These are phyloP conservation scores for Pseudochaenichthys georgianus DNA, from an alignment of 2,797 vertebrate species.

Conservation along the genomic window DNA sequence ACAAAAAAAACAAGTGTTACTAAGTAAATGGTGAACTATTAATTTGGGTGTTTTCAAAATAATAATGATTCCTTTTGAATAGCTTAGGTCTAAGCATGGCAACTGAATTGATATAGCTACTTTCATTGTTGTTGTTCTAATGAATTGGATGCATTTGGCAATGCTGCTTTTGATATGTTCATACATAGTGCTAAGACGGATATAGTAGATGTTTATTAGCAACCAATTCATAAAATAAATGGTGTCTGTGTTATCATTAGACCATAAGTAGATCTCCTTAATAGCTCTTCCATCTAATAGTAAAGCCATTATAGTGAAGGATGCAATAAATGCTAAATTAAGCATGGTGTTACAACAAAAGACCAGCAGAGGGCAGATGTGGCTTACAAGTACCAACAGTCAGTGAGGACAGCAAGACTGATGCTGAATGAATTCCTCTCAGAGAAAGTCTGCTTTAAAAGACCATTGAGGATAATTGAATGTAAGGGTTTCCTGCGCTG, in stretches of 20 bases:
- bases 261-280: not conserved
- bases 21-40: not conserved
- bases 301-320: not conserved
- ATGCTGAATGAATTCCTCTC: not conserved
- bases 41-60: not conserved
- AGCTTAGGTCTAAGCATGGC: accelerated
- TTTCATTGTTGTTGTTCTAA: not conserved
- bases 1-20: not conserved
- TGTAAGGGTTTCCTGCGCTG: not conserved
- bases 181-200: not conserved
- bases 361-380: constrained; percentile 71
- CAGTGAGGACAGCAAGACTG: not conserved
- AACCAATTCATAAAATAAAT: not conserved
- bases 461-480: not conserved
- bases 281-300: not conserved
- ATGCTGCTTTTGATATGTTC: not conserved
- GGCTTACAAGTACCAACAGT: constrained; percentile 27
- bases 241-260: not conserved
- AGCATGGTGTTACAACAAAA: not conserved
- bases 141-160: not conserved
- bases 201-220: not conserved
- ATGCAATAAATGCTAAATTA: not conserved
- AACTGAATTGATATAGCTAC: not conserved
- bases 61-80: not conserved
- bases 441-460: not conserved